Conservation (phyloP, 2,797 vertebrate species). For the Tragopan temminckii region DNA sequence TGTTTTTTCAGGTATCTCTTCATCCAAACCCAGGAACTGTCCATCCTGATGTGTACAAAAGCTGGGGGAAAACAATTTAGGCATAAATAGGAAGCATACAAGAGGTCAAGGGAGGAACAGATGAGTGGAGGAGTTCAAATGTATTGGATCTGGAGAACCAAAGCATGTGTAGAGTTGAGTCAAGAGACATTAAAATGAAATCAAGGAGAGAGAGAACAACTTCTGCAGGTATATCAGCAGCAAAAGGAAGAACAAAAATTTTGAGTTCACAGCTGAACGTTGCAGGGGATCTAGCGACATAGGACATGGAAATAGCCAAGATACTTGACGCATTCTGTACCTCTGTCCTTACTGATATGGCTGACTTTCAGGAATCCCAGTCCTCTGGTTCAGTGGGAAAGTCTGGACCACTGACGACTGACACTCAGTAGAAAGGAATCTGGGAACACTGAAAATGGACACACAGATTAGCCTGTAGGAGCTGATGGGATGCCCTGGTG, state of each 20-base stretch:
- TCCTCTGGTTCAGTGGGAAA: neutral
- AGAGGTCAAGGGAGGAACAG: fast-evolving
- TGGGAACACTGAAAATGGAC: neutral
- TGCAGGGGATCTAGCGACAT: neutral
- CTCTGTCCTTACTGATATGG: neutral
- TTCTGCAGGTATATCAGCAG: neutral
- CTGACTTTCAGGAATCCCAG: neutral
- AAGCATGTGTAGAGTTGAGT: neutral
- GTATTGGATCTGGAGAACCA: neutral
- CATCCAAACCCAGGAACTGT: neutral
- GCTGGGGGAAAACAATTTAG: neutral
- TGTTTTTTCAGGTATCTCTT: neutral
- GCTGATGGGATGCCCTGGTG: neutral
- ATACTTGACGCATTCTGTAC: neutral
- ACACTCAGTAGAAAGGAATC: neutral
- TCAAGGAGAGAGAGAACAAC: neutral
- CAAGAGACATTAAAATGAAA: fast-evolving
- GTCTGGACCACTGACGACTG: neutral
- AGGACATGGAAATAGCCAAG: neutral
- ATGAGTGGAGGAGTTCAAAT: neutral
- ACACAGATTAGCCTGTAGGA: neutral
- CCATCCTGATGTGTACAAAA: neutral
- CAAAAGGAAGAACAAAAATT: neutral
- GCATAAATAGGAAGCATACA: neutral
- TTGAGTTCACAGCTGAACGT: neutral